These are phyloP conservation scores for Cheumatopsyche charites DNA, from an alignment of 1,140 invertebrate species.

Conservation along the genomic window DNA sequence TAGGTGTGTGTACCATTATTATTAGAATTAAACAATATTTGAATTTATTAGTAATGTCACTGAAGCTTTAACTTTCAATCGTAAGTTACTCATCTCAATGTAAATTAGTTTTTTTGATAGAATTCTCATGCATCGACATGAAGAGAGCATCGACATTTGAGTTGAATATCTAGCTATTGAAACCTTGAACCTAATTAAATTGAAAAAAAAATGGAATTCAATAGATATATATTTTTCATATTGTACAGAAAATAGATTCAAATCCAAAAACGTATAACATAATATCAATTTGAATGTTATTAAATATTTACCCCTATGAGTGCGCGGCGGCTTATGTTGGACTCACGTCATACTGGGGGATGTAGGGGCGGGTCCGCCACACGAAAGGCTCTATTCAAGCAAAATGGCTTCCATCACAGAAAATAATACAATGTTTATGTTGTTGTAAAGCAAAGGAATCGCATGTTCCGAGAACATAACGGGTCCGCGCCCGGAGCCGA, in stretches of 20 bases:
- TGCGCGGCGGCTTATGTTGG: constrained; percentile 4
- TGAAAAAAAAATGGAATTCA: neutral
- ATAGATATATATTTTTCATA: neutral
- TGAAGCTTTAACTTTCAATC: no score
- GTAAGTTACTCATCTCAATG: no score
- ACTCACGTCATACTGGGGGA: neutral
- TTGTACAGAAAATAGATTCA: neutral
- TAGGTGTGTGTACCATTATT: no score
- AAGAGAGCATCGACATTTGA: no score
- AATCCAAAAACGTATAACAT: no score
- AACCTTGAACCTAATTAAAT: no score
- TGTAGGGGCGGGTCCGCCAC: constrained; percentile 10
- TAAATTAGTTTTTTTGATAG: no score
- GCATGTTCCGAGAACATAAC: constrained; percentile 46
- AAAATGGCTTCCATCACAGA: constrained; percentile 47
- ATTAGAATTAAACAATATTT: no score
- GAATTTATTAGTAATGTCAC: no score
- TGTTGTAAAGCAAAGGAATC: constrained; percentile 40
- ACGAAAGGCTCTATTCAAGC: constrained; percentile 35
- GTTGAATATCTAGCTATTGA: no score
- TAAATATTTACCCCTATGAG: constrained; percentile 23
- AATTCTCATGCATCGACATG: no score
- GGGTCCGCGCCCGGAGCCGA: constrained; percentile 21
- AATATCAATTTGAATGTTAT: constrained; percentile 21
- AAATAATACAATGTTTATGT: constrained; percentile 47